phyloP scores from a whole-genome alignment of 2,113 vertebrate genomes.

The Amblyornis subalaris region DNA sequence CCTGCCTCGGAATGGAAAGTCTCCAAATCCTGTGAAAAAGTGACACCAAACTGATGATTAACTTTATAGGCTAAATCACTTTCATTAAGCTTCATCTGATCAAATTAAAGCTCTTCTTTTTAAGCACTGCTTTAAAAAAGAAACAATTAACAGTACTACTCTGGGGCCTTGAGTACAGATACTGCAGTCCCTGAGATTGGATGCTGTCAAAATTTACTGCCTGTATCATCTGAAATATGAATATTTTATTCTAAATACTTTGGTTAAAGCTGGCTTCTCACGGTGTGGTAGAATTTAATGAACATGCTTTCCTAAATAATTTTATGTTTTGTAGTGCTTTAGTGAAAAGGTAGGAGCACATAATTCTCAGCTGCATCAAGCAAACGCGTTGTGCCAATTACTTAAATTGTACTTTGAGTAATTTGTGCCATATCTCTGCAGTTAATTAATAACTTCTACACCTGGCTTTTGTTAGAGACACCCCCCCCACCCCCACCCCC shows the following conservation, averaged over 20 bases:
- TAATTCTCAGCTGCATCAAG: constrained; percentile 8
- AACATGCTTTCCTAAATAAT: constrained; percentile 27
- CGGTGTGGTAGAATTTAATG: constrained; percentile 42
- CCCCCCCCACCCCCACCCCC: background rate
- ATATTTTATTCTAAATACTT: constrained; percentile 55
- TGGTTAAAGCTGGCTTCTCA: background rate
- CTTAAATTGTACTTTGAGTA: background rate
- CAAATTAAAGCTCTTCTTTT: constrained; percentile 27
- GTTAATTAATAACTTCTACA: constrained; percentile 20
- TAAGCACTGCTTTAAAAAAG: background rate
- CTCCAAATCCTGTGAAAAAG: background rate
- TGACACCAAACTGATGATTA: background rate
- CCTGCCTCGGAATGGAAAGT: background rate
- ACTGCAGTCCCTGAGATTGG: background rate
- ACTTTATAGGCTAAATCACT: constrained; percentile 4
- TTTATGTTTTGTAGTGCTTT: constrained; percentile 15
- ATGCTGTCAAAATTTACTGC: constrained; percentile 41
- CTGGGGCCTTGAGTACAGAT: background rate
- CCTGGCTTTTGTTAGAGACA: background rate
- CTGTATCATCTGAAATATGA: constrained; percentile 11
- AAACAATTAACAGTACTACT: constrained; percentile 2
- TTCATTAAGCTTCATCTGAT: constrained; percentile 41
- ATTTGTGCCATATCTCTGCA: background rate
- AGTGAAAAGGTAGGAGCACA: background rate
- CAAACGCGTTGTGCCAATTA: background rate